A percentile compares a stretch with the other conserved stretches of the same genome.
phyloP scores from a whole-genome alignment of 2,113 vertebrate genomes.

The Cygnus atratus region DNA sequence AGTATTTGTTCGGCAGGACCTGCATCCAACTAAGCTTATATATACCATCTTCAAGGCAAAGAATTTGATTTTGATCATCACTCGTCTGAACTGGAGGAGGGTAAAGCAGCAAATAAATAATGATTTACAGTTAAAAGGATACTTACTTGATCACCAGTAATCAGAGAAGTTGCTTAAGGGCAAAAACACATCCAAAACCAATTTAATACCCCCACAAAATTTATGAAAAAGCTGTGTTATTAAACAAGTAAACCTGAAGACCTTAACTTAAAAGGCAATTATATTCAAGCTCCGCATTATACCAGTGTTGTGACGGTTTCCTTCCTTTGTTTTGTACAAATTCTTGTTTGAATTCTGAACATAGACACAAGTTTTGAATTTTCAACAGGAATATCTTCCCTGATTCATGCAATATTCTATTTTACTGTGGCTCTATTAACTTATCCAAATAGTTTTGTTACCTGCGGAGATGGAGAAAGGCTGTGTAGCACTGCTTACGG shows the following conservation, averaged over 20 bases:
- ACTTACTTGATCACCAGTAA: not conserved
- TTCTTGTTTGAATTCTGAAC: accelerated
- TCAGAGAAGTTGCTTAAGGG: not conserved
- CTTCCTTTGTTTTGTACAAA: not conserved
- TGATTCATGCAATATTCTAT: not conserved
- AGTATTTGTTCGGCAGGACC: not conserved
- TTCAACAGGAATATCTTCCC: not conserved
- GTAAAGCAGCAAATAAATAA: not conserved
- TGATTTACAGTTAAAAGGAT: not conserved
- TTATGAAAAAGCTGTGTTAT: not conserved
- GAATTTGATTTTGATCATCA: not conserved
- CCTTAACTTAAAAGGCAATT: not conserved
- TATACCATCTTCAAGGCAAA: not conserved
- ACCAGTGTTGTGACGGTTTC: not conserved
- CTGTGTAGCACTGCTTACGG: constrained; percentile 97
- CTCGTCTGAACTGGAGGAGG: not conserved
- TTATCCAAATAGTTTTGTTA: not conserved
- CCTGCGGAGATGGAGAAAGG: constrained; percentile 96
- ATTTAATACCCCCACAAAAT: not conserved
- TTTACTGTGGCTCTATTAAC: not conserved
- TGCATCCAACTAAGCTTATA: not conserved
- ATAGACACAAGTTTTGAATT: not conserved
- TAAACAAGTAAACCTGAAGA: not conserved
- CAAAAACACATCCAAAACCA: not conserved
- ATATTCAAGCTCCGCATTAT: not conserved